Base-by-base conservation (phyloP, 2,888 invertebrate species). In the Meganola albula region DNA sequence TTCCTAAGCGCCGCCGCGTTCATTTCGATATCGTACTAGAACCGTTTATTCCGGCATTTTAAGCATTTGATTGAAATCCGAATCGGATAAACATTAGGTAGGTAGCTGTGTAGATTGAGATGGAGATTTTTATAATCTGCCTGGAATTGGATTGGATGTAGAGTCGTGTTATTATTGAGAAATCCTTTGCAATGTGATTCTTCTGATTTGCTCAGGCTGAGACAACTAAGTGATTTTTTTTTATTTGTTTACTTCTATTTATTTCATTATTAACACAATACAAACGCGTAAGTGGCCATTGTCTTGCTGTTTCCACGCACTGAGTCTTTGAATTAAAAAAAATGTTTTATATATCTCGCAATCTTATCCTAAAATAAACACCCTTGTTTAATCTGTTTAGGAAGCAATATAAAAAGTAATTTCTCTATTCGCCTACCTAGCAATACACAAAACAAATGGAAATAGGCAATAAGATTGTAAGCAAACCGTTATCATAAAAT, bases 11-110 rank as follows among this genome's bases (percentile, higher is more conserved):
- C n/a, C n/a, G n/a, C n/a, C n/a, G n/a, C n/a, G n/a, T n/a, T n/a
- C n/a, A n/a, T n/a, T n/a, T n/a, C n/a, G n/a, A n/a, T n/a, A n/a
- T n/a, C n/a, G n/a, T n/a, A n/a, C n/a, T n/a, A 20, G 58, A 58
- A 55, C 38, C 52, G 58, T 58, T 68, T 66, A 61, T 64, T 59
- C 58, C 60, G 55, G 45, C 56, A 41, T 53, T 63, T 63, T 62
- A 57, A 60, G 57, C 58, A 55, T 62, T 62, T 66, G 59, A 73
- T 67, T 64, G 63, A 59, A 66, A 63, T 54, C 59, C 53, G 51
- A 50, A 53, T 58, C 53, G 43, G 50, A 50, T 48, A 44, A 45
- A 44, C 44, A 49, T 50, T 58, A n/a, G n/a, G n/a, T n/a, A n/a
- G n/a, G n/a, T 47, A 45, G 48, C 48, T n/a, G n/a, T n/a, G 50